Conservation (phyloP, 2,113 vertebrate species). For the Toxotes jaculatrix region DNA sequence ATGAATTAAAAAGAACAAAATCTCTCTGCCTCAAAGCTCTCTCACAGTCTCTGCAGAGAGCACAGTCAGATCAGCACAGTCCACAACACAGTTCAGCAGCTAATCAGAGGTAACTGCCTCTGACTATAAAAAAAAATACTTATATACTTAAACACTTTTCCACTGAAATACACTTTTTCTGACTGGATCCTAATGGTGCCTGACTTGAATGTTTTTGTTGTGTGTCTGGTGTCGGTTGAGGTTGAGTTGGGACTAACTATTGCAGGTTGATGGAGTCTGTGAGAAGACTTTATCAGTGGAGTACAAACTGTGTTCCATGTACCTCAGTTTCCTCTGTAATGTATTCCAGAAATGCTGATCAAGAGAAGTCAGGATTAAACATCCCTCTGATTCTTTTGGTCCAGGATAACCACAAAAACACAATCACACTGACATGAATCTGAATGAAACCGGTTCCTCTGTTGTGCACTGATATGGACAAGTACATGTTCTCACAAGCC, state of each 20-base stretch:
- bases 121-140: too few species aligned
- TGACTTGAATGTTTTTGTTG: too few species aligned
- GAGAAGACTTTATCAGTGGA: not conserved
- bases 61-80: not conserved
- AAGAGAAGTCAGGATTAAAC: conserved; percentile 34
- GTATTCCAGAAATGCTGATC: conserved; percentile 22
- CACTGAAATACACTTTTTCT: too few species aligned
- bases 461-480: not conserved
- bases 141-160: too few species aligned
- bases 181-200: too few species aligned
- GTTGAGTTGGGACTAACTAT: not conserved
- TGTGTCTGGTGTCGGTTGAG: too few species aligned
- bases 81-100: conserved; percentile 6
- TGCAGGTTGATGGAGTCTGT: not conserved
- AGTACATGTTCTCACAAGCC: not conserved
- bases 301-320: conserved; percentile 17
- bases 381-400: conserved; percentile 24
- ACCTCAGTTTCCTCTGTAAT: not conserved
- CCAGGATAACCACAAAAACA: not conserved
- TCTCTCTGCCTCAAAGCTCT: conserved; percentile 10
- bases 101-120: not conserved
- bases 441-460: not conserved
- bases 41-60: not conserved
- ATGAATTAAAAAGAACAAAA: conserved; percentile 50
- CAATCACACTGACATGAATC: not conserved